These are phyloP conservation scores for Petaurus breviceps DNA, from an alignment of 2,113 vertebrate genomes.

Conservation along the genomic window DNA sequence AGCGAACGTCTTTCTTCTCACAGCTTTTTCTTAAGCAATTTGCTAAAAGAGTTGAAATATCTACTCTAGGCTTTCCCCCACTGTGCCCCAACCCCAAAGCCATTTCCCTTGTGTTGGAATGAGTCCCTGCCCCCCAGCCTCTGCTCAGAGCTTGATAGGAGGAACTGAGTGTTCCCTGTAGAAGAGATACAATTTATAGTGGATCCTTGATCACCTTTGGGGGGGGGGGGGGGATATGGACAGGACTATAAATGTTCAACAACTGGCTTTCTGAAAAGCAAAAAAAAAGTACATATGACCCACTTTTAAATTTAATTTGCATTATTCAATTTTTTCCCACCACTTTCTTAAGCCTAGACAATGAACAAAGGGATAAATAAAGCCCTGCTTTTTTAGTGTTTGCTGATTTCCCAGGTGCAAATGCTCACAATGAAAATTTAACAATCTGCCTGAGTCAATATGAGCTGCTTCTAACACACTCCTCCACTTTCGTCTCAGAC, in stretches of 20 bases:
- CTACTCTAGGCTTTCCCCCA: not conserved
- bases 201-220: not conserved
- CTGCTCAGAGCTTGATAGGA: not conserved
- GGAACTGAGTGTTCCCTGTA: not conserved
- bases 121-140: not conserved
- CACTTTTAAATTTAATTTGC: not conserved
- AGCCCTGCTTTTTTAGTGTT: not conserved
- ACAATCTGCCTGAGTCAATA: not conserved
- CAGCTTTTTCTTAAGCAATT: fast-evolving
- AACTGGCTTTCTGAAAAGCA: not conserved
- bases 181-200: not conserved
- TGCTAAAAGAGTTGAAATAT: not conserved
- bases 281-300: not conserved
- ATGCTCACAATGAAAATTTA: not conserved
- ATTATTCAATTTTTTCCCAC: not conserved
- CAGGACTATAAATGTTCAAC: not conserved
- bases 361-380: not conserved
- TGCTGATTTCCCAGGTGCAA: not conserved
- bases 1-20: not conserved
- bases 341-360: not conserved
- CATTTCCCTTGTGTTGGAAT: not conserved
- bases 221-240: not conserved
- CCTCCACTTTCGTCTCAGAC: not conserved
- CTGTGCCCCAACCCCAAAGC: not conserved
- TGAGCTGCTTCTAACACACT: not conserved